phyloP scores from a whole-genome alignment of 2,113 vertebrate genomes.

The Suncus etruscus region DNA sequence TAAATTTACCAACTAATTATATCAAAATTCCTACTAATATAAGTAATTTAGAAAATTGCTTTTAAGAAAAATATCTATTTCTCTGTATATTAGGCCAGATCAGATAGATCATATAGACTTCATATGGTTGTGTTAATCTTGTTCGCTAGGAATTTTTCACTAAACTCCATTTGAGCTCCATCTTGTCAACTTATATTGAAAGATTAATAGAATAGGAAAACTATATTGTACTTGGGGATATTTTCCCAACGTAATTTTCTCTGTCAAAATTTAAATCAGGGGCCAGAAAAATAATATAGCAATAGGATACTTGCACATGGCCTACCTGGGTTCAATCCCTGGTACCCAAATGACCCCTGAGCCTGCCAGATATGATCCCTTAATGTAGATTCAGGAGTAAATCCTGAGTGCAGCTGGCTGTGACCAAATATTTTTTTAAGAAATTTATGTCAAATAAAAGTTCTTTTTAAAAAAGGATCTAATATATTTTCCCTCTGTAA shows the following conservation, averaged over 20 bases:
- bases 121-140: not conserved
- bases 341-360: too few species aligned
- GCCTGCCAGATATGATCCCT: too few species aligned
- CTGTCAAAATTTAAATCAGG: not conserved
- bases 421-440: too few species aligned
- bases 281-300: too few species aligned
- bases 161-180: constrained; percentile 3
- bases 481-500: not conserved
- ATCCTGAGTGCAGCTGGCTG: too few species aligned
- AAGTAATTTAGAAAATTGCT: not conserved
- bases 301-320: too few species aligned
- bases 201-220: not conserved
- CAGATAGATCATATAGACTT: not conserved
- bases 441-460: not conserved
- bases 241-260: not conserved
- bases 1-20: not conserved
- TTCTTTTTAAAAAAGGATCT: not conserved
- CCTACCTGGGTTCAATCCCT: too few species aligned
- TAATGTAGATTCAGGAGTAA: too few species aligned
- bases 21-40: not conserved
- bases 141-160: constrained; percentile 10
- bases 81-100: not conserved
- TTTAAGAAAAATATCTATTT: constrained; percentile 9
- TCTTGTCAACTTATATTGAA: not conserved
- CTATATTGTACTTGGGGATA: not conserved